Base-by-base conservation (phyloP, 1,140 invertebrate species). In the Pollicipes pollicipes region DNA sequence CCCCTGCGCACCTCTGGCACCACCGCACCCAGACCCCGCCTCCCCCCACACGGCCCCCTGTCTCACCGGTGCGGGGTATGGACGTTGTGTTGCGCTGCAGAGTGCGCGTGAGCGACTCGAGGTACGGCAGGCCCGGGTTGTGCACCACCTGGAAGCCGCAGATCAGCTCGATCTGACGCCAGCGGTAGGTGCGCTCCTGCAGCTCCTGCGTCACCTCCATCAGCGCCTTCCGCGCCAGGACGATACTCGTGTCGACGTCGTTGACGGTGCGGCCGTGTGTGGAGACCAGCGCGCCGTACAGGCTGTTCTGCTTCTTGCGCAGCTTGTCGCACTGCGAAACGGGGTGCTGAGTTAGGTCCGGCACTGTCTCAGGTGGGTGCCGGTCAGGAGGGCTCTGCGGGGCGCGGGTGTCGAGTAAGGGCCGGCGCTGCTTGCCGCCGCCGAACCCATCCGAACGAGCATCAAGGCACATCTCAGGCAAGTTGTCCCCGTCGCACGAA, bases 181-280 rank as follows among this genome's bases (percentile, higher is more conserved):
- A 97, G 72, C 94, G 83, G 79, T 93, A 86, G 69, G 91, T 88
- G 75, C 92, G 83, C 80, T 97, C 93, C 78, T 89, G 86, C 69
- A 96, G 79, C 76, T 95, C 93, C 74, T 88, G 88, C 10, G 91
- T 95, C 4, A 97, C 91, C 82, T 97, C 93, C 73, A 91, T 92
- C 71, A 97, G 81, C 0, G 91, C 85, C 24, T 90, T 90, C 74
- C 92, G 85, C 0, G 93, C 93, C 80, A 94, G 89, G 0, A 95
- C 87, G 75, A 97, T 96, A 66, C 89, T 90, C 69, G 90, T 84
- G 77, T 96, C 93, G 0, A 96, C 91, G 77, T 95, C 92, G 79
- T 97, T 93, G 73, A 96, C 92, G 3, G 91, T 89, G 76, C 91
- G 93, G 32, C 92, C 92, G 80, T 96, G 93, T 0, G 93, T 96